A percentile compares a stretch with the other conserved stretches of the same genome.
These are phyloP conservation scores for Clepsis dumicolana DNA, from an alignment of 2,888 invertebrate species.

Conservation along the genomic window DNA sequence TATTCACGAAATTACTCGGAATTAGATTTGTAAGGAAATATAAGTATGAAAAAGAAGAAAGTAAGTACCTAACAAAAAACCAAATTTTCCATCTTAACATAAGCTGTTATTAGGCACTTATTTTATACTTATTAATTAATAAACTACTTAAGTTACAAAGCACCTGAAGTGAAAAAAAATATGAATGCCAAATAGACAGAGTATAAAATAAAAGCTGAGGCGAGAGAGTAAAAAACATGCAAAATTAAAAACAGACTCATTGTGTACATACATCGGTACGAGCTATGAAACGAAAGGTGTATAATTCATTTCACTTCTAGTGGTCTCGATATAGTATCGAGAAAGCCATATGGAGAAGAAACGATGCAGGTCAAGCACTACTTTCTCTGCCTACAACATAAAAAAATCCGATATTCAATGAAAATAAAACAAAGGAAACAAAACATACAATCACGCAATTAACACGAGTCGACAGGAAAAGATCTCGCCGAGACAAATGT, in stretches of 20 bases:
- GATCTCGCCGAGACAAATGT: background rate
- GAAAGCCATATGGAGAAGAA: slow-evolving; percentile 91
- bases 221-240: slow-evolving; percentile 52
- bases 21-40: no score
- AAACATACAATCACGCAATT: slow-evolving; percentile 50
- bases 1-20: no score
- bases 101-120: no score
- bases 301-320: slow-evolving; percentile 70
- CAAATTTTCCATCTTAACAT: no score
- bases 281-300: slow-evolving; percentile 76
- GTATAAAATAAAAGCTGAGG: slow-evolving; percentile 25
- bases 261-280: slow-evolving; percentile 78
- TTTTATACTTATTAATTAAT: background rate
- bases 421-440: slow-evolving; percentile 59
- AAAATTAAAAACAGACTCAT: slow-evolving; percentile 59
- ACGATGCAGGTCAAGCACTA: slow-evolving; percentile 92
- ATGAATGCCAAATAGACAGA: background rate
- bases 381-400: slow-evolving; percentile 91
- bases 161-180: background rate
- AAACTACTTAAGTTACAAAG: background rate
- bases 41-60: no score
- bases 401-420: slow-evolving; percentile 64
- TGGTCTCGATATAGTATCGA: slow-evolving; percentile 77
- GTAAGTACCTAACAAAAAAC: no score
- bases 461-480: slow-evolving; percentile 17